Evolutionary conservation across 2,888 invertebrate genomes (phyloP).

Genomic region (Drosophila trichaetosa): DNA sequence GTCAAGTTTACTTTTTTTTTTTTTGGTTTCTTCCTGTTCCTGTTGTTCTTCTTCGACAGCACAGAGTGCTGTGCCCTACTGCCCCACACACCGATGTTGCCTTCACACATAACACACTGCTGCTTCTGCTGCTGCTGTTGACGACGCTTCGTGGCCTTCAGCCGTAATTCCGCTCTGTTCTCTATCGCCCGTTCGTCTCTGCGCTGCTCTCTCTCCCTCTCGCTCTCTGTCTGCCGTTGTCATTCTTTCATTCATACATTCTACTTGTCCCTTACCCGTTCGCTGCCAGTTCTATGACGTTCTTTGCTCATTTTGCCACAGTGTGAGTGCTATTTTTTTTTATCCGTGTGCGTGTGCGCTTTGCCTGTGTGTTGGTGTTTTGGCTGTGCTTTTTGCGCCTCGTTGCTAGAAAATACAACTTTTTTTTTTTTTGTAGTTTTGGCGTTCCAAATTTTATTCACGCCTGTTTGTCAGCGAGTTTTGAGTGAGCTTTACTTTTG

Average conservation of each 20-base stretch:
- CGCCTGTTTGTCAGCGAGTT: slow-evolving; percentile 12
- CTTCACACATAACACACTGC: slow-evolving; percentile 13
- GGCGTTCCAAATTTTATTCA: slow-evolving; percentile 34
- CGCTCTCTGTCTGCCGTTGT: slow-evolving; percentile 15
- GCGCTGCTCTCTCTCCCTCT: background rate
- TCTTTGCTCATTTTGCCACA: slow-evolving; percentile 44
- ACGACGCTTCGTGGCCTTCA: slow-evolving; percentile 53
- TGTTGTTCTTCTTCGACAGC: slow-evolving; percentile 64
- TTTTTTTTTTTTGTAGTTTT: slow-evolving; percentile 13
- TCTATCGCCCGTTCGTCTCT: slow-evolving; percentile 26
- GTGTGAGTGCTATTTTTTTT: slow-evolving; percentile 27
- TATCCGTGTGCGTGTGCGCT: slow-evolving; percentile 53
- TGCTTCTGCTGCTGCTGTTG: slow-evolving; percentile 13
- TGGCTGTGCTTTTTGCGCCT: slow-evolving; percentile 32
- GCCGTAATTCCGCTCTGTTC: slow-evolving; percentile 30
- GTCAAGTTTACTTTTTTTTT: slow-evolving; percentile 53
- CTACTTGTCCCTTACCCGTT: slow-evolving; percentile 36
- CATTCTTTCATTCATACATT: slow-evolving; percentile 55
- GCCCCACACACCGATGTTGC: slow-evolving; percentile 67
- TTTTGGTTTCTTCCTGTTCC: slow-evolving; percentile 73
- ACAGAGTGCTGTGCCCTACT: slow-evolving; percentile 63
- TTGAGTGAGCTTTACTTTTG: slow-evolving; percentile 59
- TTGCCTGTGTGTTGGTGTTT: slow-evolving; percentile 36
- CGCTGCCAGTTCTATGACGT: slow-evolving; percentile 23
- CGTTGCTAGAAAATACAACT: slow-evolving; percentile 18